Evolutionary conservation across 1,140 invertebrate species (phyloP), one percentile per base, ranked within the genome.

Genomic region (Pristionchus pacificus): DNA sequence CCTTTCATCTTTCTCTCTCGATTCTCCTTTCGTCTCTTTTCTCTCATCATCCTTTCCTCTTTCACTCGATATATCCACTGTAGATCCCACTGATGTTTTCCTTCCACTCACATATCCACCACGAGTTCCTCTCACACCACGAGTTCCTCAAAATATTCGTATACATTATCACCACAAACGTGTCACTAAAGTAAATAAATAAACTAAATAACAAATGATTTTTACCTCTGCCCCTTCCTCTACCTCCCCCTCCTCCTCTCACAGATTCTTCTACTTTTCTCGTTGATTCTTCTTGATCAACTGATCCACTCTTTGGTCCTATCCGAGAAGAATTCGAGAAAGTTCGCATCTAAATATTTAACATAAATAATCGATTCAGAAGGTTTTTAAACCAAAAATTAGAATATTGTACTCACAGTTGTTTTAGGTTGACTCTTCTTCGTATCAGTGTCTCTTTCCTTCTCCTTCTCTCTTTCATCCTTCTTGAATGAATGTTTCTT

Each of bases 31-130:
- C 38, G 6, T 49, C 38, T 49, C 38, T 49, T n/a, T 49, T 49
- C 38, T 49, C 38, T 10, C 38, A 59, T 68, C 57, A 31, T 55
- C 60, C 28, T 68, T 55, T 60, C n/a, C 58, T 28, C 58, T 55
- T 27, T 14, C 24, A 14, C 25, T 25, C 25, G 13, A 24, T 27
- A 61, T 27, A 61, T 13, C 15, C 13, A 61, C 25, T 25, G 10
- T 1, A 57, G 24, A 57, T 61, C 29, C 24, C 29, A 27, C 29
- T 25, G 60, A 61, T 24, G 10, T 6, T 61, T 15, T 27, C 15
- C 29, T 24, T 61, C 29, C 25, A 10, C 28, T 25, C 25, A 27
- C 19, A 64, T n/a, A 64, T 25, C 25, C 25, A 64, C 25, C 25
- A 59, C 55, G 2, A 2, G 0, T 3, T 15, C 32, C 33, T 1